These are phyloP conservation scores for Desmodus rotundus DNA, from an alignment of 2,113 vertebrate genomes.

Conservation along the genomic window DNA sequence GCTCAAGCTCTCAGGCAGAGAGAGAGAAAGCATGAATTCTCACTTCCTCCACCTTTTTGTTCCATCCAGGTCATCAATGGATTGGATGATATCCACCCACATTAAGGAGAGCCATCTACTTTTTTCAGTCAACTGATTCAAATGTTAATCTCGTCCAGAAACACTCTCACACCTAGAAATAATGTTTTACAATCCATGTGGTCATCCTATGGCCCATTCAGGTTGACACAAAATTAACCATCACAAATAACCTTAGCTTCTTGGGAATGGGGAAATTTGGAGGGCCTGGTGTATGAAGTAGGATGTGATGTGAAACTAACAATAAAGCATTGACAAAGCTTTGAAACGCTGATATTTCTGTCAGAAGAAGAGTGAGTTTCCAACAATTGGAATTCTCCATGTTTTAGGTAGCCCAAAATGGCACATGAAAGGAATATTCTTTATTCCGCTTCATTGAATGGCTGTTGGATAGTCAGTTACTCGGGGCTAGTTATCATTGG, in stretches of 20 bases:
- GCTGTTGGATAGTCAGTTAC: not conserved
- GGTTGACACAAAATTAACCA: not conserved
- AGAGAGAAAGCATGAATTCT: not conserved
- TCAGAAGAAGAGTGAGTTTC: not conserved
- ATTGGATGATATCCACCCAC: too few relatives aligned
- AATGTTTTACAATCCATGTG: not conserved
- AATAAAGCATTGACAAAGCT: not conserved
- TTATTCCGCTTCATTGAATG: not conserved
- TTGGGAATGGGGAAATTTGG: not conserved
- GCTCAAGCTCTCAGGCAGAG: not conserved
- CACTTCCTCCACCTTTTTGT: not conserved
- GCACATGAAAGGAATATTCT: not conserved
- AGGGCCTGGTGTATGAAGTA: not conserved
- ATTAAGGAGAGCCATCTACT: not conserved
- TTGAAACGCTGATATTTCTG: not conserved
- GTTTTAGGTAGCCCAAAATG: not conserved
- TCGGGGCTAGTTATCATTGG: not conserved
- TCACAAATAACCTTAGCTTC: not conserved
- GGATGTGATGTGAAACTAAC: not conserved
- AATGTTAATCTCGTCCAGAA: not conserved
- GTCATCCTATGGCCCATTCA: not conserved
- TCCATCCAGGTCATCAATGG: not conserved
- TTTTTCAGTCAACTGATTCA: not conserved
- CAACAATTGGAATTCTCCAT: not conserved
- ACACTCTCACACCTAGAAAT: not conserved